Evolutionary conservation across 1,140 invertebrate genomes (phyloP), one percentile per base, ranked within the genome.

Genomic region (Penaeus indicus): DNA sequence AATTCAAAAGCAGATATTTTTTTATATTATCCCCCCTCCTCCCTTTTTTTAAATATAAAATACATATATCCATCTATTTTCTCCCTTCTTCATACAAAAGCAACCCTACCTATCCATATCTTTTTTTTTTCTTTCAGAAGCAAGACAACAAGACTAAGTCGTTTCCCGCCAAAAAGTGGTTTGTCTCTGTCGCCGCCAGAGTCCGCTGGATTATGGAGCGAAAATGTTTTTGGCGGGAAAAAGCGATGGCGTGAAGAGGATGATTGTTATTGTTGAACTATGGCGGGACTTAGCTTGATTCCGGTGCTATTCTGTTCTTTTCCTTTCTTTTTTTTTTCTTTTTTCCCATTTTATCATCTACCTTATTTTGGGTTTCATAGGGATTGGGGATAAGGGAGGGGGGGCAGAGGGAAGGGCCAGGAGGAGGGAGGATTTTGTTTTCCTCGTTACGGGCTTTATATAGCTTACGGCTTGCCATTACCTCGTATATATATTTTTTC

Each of bases 211-310:
- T 85, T 86, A 86, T 86, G 85, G 84, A 54, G 78, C 60, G 75
- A 78, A 79, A 86, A 86, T 86, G 85, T 42, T 54, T 54, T 54
- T 54, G 54, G 42, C n/a, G 25, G 42, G 79, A 78, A 85, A 64
- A 85, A 60, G 80, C 27, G 81, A 83, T 83, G 80, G 86, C 67
- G 86, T 82, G 79, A 87, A 87, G 78, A 82, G 62, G 69, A 69
- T 69, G 78, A 82, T 81, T 87, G 79, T 87, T 86, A 86, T 86
- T 86, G 75, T 75, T 86, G 75, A 86, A 86, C 85, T 86, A 86
- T 80, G 85, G 75, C 27, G 25, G 78, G 85, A 80, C 60, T 77
- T 77, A 62, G 72, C 72, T 63, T 78, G 60, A 78, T 78, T 85
- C 72, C 75, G 27, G 72, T 85, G 19, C 60, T 61, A 78, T 61